Conservation (phyloP, 1,140 invertebrate genomes). For the Rhizoglyphus robini region DNA sequence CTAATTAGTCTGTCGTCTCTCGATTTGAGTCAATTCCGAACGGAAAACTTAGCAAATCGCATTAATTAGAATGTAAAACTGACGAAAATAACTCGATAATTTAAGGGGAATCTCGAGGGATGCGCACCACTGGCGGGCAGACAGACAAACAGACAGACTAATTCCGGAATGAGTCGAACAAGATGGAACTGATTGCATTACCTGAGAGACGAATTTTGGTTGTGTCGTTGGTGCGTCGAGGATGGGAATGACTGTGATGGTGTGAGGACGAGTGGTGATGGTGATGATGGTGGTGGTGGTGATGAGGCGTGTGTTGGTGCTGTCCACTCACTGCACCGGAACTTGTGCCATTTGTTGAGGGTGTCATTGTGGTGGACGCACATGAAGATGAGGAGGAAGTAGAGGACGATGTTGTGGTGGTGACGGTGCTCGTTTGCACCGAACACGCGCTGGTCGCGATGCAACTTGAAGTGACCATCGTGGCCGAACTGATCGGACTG, state of each 20-base stretch:
- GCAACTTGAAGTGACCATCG: neutral
- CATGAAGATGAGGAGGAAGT: neutral
- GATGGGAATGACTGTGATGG: neutral
- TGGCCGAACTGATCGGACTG: neutral
- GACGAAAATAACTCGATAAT: too few species aligned
- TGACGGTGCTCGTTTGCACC: neutral
- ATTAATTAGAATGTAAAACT: too few species aligned
- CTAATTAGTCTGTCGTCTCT: too few species aligned
- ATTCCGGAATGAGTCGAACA: too few species aligned
- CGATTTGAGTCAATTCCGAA: too few species aligned
- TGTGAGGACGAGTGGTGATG: neutral
- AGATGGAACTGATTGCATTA: too few species aligned
- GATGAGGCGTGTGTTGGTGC: neutral
- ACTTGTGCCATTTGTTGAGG: neutral
- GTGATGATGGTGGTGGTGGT: neutral
- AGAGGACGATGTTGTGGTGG: neutral
- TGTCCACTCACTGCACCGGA: neutral
- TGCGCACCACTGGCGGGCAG: too few species aligned
- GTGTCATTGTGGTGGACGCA: neutral
- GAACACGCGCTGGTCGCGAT: neutral
- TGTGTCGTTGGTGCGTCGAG: neutral
- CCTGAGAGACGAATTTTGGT: slow-evolving; percentile 3
- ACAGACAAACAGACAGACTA: too few species aligned
- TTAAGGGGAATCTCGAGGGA: too few species aligned
- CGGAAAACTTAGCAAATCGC: too few species aligned